phyloP scores from a whole-genome alignment of 2,888 invertebrate genomes.

The Tinea trinotella region DNA sequence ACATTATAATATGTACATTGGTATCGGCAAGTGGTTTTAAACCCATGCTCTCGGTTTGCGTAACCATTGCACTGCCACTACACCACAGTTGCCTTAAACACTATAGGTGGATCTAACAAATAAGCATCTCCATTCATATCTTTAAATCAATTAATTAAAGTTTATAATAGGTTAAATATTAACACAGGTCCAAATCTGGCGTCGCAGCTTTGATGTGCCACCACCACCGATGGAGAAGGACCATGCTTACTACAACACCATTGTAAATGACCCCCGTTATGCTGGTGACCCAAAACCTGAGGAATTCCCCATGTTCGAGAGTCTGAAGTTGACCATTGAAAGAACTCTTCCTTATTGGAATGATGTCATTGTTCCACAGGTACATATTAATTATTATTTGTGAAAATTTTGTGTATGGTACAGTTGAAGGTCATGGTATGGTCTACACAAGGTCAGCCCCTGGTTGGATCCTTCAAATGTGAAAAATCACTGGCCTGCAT shows the following conservation, averaged over 20 bases:
- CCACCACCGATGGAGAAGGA: slow-evolving; percentile 86
- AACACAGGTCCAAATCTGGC: slow-evolving; percentile 83
- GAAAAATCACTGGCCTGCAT: too few species aligned
- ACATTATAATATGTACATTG: too few species aligned
- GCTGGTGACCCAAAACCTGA: slow-evolving; percentile 78
- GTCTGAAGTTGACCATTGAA: slow-evolving; percentile 84
- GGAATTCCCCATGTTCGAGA: slow-evolving; percentile 87
- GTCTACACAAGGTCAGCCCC: not conserved
- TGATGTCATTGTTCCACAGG: slow-evolving; percentile 81
- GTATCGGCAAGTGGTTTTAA: too few species aligned
- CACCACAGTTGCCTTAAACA: too few species aligned
- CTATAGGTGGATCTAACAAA: too few species aligned
- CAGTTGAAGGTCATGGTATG: not conserved
- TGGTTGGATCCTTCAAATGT: not conserved
- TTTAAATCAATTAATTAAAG: too few species aligned
- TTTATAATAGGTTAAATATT: too few species aligned
- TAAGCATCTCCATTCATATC: too few species aligned
- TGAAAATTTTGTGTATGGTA: not conserved
- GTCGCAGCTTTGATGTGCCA: slow-evolving; percentile 85
- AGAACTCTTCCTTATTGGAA: slow-evolving; percentile 92
- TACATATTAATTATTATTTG: slow-evolving; percentile 25
- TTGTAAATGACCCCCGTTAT: slow-evolving; percentile 83
- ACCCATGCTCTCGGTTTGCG: too few species aligned
- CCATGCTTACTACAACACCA: slow-evolving; percentile 82
- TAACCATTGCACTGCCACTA: too few species aligned